Percentiles rank a stretch among this genome's conserved stretches.
These are phyloP conservation scores for Lottia scabra DNA, from an alignment of 2,888 invertebrate genomes.

Conservation along the genomic window DNA sequence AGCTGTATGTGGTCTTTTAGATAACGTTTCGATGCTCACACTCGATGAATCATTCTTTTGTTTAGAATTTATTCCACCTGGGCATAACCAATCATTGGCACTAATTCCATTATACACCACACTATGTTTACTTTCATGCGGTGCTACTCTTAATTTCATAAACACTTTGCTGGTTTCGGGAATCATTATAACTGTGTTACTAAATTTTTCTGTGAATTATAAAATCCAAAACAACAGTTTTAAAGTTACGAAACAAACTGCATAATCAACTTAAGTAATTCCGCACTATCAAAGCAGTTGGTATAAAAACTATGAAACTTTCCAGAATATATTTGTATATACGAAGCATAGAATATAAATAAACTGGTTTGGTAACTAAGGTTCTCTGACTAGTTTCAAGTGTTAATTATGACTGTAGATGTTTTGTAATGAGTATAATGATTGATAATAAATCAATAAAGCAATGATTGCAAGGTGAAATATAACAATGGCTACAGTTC, in stretches of 20 bases:
- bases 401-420: no score
- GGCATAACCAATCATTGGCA: slow-evolving; percentile 28
- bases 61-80: slow-evolving; percentile 19
- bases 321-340: no score
- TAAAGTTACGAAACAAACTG: no score
- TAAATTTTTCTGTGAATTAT: no score
- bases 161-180: neutral
- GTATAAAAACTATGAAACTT: no score
- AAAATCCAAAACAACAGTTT: no score
- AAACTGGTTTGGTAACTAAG: no score
- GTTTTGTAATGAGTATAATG: neutral
- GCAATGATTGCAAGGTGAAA: neutral
- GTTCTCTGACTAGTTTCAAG: no score
- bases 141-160: slow-evolving; percentile 21
- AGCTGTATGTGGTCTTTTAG: slow-evolving; percentile 20
- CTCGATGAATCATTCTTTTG: neutral
- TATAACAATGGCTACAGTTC: neutral
- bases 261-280: no score
- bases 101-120: slow-evolving; percentile 28
- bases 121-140: neutral
- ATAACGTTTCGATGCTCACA: neutral
- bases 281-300: no score
- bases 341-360: no score
- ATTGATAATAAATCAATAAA: slow-evolving; percentile 1
- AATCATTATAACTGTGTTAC: no score